Evolutionary conservation across 2,113 vertebrate genomes (phyloP), one percentile per base, ranked within the genome.

Genomic region (Xiphophorus couchianus): DNA sequence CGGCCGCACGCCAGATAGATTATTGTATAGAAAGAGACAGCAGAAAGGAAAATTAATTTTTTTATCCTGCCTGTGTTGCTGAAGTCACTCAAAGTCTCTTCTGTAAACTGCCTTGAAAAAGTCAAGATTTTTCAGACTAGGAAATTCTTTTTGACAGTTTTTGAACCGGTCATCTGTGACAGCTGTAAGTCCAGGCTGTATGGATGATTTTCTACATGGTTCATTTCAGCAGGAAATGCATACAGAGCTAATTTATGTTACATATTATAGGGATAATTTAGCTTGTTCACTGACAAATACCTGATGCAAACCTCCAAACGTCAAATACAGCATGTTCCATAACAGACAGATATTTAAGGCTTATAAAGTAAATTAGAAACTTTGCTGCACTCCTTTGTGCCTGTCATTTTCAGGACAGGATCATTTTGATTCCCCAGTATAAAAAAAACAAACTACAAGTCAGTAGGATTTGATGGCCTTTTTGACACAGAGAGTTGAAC

Each of bases 131-230:
- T 30, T 17, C 30, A 61, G 33, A 39, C 5, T 30, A 14, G 58
- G 28, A 42, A 42, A 28, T 62, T 42, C 4, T 62, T 60, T 60
- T 25, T 15, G 28, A 31, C 33, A 30, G 27, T 13, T 65, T 54
- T 76, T 31, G 67, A 35, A 62, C 74, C 27, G 37, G n/a, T 73
- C 58, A n/a, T 42, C 51, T 68, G 65, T 75, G 31, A 66, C 42
- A 66, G 64, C 63, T 66, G 28, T 66, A 58, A 65, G 37, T 66
- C 64, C 66, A 27, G 63, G 31, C 37, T 8, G 60, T 25, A 5
- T 62, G 60, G 54, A 63, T 58, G 44, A 74, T 60, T 74, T 27
- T 31, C 51, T 28, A 37, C 25, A 33, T 72, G 42, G 68, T 37
- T 72, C 62, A 60, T 77, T 77, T 65, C 19, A 33, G 62, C 58